Evolutionary conservation across 2,113 vertebrate genomes (phyloP), one percentile per base, ranked within the genome.

Genomic region (Penelope pileata): DNA sequence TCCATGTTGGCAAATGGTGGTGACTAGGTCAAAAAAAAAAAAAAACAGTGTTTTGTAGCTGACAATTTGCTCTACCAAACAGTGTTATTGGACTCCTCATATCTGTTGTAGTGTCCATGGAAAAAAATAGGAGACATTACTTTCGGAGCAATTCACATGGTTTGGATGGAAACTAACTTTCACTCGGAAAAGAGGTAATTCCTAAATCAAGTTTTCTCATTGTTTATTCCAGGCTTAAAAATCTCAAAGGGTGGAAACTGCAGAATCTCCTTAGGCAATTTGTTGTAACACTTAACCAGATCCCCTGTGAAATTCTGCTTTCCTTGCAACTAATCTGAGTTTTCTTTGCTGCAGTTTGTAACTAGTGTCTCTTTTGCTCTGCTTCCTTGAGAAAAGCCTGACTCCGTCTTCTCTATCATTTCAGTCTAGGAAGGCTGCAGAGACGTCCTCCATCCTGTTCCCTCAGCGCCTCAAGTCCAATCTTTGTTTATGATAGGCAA

Each of bases 361-460:
- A 74, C 9, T 7, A 62, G 40, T 83, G 51, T 2, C 43, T 42
- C 5, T 73, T 8, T 60, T 59, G 13, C 24, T 68, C 22, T 50
- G 19, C 11, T 47, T 3, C 7, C 16, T 9, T 21, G 7, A 84
- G 36, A 53, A 0, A 0, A 73, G 3, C 30, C 26, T 84, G 34
- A 22, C 30, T 62, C 50, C 80, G 10, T 14, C 18, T 48, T 74
- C 7, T 2, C 36, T 53, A 1, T 8, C 42, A 36, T 48, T 76
- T 86, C 21, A 3, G 21, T 29, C 6, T 17, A 60, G 26, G 26
- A 56, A 69, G 19, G 15, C 34, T 85, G 32, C 24, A 42, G 1
- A 23, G 12, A 72, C 2, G 4, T 64, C 58, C 14, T 9, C 6
- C 1, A 16, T 69, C 7, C 47, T n/a, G 11, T 6, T 67, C 2